phyloP scores from a whole-genome alignment of 1,140 invertebrate species.

The Zaprionus africanus region DNA sequence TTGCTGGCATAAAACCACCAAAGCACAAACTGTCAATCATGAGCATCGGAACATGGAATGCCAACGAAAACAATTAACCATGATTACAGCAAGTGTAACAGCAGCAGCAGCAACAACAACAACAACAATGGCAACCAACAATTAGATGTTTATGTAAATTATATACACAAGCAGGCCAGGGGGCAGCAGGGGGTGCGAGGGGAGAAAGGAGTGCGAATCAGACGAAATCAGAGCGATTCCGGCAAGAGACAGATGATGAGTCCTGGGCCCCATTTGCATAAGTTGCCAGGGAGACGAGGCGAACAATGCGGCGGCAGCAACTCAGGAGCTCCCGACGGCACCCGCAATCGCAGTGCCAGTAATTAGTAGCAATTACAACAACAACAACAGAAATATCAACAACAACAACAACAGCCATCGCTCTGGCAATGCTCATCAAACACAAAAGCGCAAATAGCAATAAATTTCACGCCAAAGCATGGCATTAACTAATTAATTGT shows the following conservation, averaged over 20 bases:
- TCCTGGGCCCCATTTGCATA: slow-evolving; percentile 63
- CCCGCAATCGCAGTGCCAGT: slow-evolving; percentile 64
- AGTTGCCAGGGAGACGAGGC: slow-evolving; percentile 44
- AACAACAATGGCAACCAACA: slow-evolving; percentile 66
- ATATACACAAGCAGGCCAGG: slow-evolving; percentile 50
- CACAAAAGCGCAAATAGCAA: slow-evolving; percentile 70
- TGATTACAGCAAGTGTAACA: slow-evolving; percentile 69
- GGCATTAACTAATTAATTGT: slow-evolving; percentile 82
- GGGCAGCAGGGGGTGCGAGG: not conserved
- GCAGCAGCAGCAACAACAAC: slow-evolving; percentile 17
- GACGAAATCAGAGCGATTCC: not conserved
- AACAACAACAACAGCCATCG: not conserved
- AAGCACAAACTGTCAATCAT: slow-evolving; percentile 81
- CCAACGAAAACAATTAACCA: slow-evolving; percentile 79
- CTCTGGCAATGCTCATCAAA: slow-evolving; percentile 57
- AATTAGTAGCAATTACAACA: slow-evolving; percentile 76
- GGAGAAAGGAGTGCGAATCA: slow-evolving; percentile 32
- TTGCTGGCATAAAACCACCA: slow-evolving; percentile 60
- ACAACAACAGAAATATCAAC: slow-evolving; percentile 11
- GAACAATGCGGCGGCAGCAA: not conserved
- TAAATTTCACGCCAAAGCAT: slow-evolving; percentile 76
- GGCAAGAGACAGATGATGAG: slow-evolving; percentile 42
- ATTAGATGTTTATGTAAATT: slow-evolving; percentile 82
- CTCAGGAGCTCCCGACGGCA: slow-evolving; percentile 8
- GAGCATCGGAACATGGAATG: slow-evolving; percentile 71